phyloP scores from a whole-genome alignment of 2,113 vertebrate genomes.

The Scartelaos histophorus region DNA sequence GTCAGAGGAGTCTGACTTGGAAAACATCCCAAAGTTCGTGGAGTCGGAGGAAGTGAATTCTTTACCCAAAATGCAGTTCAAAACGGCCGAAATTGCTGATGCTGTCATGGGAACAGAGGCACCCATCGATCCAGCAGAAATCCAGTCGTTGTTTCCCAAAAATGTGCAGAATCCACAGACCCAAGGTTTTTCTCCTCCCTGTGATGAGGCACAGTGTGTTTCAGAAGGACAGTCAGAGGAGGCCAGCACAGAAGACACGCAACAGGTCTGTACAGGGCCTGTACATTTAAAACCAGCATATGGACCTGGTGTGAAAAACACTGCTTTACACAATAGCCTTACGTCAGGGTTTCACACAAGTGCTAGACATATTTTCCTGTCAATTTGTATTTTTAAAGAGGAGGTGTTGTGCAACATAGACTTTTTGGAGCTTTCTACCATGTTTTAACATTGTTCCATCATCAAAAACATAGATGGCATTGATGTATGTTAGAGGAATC shows the following conservation, averaged over 20 bases:
- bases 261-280: conserved; percentile 43
- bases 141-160: conserved; percentile 82
- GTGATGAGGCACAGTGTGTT: conserved; percentile 67
- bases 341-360: too few relatives aligned
- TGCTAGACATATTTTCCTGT: too few relatives aligned
- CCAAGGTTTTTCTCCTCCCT: conserved; percentile 36
- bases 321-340: too few relatives aligned
- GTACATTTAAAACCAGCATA: too few relatives aligned
- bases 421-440: too few relatives aligned
- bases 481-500: too few relatives aligned
- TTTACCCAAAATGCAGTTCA: conserved; percentile 71
- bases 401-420: too few relatives aligned
- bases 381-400: too few relatives aligned
- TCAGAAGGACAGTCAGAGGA: conserved; percentile 29
- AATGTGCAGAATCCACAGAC: conserved; percentile 64
- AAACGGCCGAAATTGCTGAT: conserved; percentile 81
- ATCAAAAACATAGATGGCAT: too few relatives aligned
- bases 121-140: conserved; percentile 62
- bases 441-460: too few relatives aligned
- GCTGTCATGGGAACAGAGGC: conserved; percentile 79
- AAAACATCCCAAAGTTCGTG: conserved; percentile 68
- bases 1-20: conserved; percentile 51
- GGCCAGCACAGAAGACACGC: conserved; percentile 24
- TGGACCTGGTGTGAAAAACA: too few relatives aligned
- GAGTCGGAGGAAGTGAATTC: conserved; percentile 50